phyloP scores from a whole-genome alignment of 30 jellyfish, hydroid and myxozoan species.

The Cassiopea xamachana region DNA sequence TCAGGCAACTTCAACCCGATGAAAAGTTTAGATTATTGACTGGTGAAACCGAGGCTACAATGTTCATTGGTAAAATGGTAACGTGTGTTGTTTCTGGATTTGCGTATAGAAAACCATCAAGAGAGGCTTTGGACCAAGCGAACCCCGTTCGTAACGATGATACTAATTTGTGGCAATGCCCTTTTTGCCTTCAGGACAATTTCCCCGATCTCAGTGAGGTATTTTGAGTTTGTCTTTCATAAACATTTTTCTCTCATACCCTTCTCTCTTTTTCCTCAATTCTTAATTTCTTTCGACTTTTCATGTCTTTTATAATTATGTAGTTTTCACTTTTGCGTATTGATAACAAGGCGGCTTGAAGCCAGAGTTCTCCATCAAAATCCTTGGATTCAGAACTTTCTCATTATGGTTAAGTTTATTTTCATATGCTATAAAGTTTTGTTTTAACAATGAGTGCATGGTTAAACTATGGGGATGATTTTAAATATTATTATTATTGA shows the following conservation, averaged over 20 bases:
- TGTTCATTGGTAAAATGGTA: slow-evolving; percentile 85
- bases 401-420: too few relatives aligned
- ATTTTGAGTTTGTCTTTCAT: not conserved
- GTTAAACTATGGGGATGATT: too few relatives aligned
- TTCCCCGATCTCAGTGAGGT: slow-evolving; percentile 98
- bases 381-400: too few relatives aligned
- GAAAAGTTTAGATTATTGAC: slow-evolving; percentile 88
- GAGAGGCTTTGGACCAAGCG: slow-evolving; percentile 96
- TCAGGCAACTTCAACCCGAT: slow-evolving; percentile 68
- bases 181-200: slow-evolving; percentile 87
- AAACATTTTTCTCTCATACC: not conserved
- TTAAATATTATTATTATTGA: too few relatives aligned
- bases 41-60: slow-evolving; percentile 88
- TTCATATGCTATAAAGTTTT: too few relatives aligned
- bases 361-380: too few relatives aligned
- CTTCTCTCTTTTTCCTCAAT: too few relatives aligned
- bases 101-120: slow-evolving; percentile 90
- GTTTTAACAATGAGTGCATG: too few relatives aligned
- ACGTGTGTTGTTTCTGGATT: slow-evolving; percentile 95
- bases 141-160: slow-evolving; percentile 95
- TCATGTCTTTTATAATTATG: too few relatives aligned
- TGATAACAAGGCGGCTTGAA: too few relatives aligned
- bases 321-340: too few relatives aligned
- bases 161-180: slow-evolving; percentile 95
- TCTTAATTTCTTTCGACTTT: too few relatives aligned